Evolutionary conservation across 2,797 vertebrate genomes (phyloP), one percentile per base, ranked within the genome.

Genomic region (Anableps anableps): DNA sequence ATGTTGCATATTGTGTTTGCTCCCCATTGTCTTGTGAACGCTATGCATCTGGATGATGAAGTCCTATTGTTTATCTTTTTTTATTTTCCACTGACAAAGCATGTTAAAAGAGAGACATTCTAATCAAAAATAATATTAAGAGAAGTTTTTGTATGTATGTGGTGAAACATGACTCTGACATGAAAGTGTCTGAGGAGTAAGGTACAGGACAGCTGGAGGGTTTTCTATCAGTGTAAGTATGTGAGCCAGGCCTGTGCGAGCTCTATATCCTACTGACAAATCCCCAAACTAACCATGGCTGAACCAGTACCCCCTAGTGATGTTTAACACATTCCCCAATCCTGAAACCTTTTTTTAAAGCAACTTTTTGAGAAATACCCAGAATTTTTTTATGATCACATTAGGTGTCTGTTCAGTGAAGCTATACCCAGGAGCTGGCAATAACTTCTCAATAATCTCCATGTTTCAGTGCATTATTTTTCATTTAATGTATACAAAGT

Each of bases 1-100:
- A 90, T 88, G 85, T 90, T 82, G 86, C 86, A 85, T 76, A 76
- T 79, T 90, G 90, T 91, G 80, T 91, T 70, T 72, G 70, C 86
- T 83, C 83, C 87, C 88, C 74, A 83, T 91, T 93, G 90, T 91
- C 79, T 85, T 86, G 71, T 87, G 83, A 92, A 88, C 80, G 84
- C 82, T 83, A 76, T 88, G 84, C 82, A 79, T 83, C 45, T 55
- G 83, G 78, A 88, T 85, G 89, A 87, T 74, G 81, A 79, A 83
- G 74, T 86, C 82, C 38, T 81, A 76, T 83, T 91, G 80, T 89
- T 75, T 83, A 16, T 3, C 38, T 23, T 16, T 70, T n/a, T 16
- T n/a, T 71, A 23, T 86, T 76, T 53, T 70, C 51, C 53, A 88
- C 88, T 90, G 85, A 91, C 87, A 89, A 87, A 82, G 91, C 91